Evolutionary conservation across 2,888 invertebrate genomes (phyloP).

Genomic region (Chelonus formosanus): DNA sequence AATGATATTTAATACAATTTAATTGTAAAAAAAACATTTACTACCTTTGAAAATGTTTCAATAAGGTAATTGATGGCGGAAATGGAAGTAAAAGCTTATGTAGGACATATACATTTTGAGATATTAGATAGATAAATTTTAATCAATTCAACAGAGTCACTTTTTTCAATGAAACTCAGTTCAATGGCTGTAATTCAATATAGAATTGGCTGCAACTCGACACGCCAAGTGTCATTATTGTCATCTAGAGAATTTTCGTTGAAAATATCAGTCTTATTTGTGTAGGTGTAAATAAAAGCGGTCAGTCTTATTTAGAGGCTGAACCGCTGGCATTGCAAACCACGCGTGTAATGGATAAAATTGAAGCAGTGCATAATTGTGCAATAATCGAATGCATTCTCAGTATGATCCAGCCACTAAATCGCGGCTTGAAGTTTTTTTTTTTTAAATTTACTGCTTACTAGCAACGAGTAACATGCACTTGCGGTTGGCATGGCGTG

Average conservation of each 20-base stretch:
- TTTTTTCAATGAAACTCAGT: no score
- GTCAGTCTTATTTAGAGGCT: conserved; percentile 20
- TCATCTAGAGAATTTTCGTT: conserved; percentile 17
- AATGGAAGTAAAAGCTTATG: no score
- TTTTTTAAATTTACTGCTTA: conserved; percentile 8
- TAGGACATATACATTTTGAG: no score
- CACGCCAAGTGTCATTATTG: conserved; percentile 5
- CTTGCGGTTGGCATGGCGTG: conserved; percentile 18
- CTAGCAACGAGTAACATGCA: conserved; percentile 29
- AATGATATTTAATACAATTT: no score
- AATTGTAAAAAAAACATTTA: no score
- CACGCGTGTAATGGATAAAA: conserved; percentile 22
- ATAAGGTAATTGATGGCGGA: no score
- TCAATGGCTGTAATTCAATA: no score
- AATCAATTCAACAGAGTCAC: no score
- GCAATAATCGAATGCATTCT: conserved; percentile 27
- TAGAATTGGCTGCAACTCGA: no score
- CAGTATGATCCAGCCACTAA: conserved; percentile 13
- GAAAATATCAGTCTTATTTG: conserved; percentile 25
- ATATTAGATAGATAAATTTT: no score
- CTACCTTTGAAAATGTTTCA: no score
- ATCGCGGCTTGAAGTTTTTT: conserved; percentile 9
- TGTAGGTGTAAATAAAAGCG: conserved; percentile 15
- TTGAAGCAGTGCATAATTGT: conserved; percentile 34
- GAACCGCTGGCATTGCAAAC: conserved; percentile 30